Evolutionary conservation across 2,797 vertebrate genomes (phyloP).

Genomic region (Amblyopsis hoosieri): DNA sequence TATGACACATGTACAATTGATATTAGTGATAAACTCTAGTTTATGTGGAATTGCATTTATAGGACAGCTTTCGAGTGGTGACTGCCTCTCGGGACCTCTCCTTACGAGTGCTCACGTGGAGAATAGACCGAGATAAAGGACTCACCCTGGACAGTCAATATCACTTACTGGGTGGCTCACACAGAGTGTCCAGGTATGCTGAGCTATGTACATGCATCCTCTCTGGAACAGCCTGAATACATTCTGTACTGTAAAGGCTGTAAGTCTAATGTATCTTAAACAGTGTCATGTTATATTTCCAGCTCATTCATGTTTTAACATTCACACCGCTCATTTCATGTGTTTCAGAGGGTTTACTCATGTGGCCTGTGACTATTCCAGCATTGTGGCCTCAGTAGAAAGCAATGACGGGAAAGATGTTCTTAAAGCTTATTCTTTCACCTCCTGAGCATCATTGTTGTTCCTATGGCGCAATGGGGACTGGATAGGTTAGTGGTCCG

Average conservation of each 20-base stretch:
- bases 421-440: slow-evolving; percentile 77
- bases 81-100: slow-evolving; percentile 82
- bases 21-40: not conserved
- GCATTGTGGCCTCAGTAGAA: slow-evolving; percentile 74
- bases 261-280: not conserved
- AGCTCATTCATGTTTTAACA: not conserved
- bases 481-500: not conserved
- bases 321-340: not conserved
- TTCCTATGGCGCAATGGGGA: not conserved
- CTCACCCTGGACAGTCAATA: slow-evolving; percentile 73
- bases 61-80: slow-evolving; percentile 79
- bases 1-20: not conserved
- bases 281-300: not conserved
- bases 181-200: slow-evolving; percentile 75
- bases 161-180: slow-evolving; percentile 78
- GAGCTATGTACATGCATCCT: not conserved
- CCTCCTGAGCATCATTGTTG: slow-evolving; percentile 48
- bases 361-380: slow-evolving; percentile 77
- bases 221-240: not conserved
- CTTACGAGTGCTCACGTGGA: slow-evolving; percentile 73
- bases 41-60: slow-evolving; percentile 4
- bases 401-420: slow-evolving; percentile 74
- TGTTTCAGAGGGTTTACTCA: slow-evolving; percentile 74
- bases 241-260: not conserved
- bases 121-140: slow-evolving; percentile 56